Evolutionary conservation across 1,140 invertebrate genomes (phyloP), one percentile per base, ranked within the genome.

Genomic region (Pogonomyrmex barbatus): DNA sequence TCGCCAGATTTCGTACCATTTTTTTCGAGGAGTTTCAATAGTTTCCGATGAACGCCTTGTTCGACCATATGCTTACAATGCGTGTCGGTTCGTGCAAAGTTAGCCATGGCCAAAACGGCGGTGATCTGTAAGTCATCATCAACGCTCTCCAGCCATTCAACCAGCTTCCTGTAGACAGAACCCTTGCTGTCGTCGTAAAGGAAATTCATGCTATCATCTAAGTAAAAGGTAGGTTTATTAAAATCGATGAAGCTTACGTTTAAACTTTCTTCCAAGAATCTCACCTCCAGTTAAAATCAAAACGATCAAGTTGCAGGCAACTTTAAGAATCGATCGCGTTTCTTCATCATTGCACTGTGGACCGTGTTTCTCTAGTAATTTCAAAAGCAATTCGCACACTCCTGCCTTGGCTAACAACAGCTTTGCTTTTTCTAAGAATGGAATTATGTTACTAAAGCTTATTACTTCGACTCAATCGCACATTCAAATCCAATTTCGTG

Each of bases 161-260:
- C 95, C 93, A 97, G 96, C 87, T 96, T 96, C 58, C 92, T 94
- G 91, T 98, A 98, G 1, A 98, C 96, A 84, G 95, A 95, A 1
- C 97, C 97, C 60, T 96, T 95, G 1, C 97, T 97, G 85, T 97
- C 95, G 47, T 96, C 95, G 94, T 97, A 98, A 4, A 98, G 94
- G 42, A 96, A 94, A 90, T 97, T 96, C 98, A 98, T 98, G 84
- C 98, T 98, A 90, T 97, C 97, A 95, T 99, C 98, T 98, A 91
- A 8, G 92, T 92, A 87, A 33, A 70, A 60, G 87, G 30, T 45
- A 83, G 6, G 5, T 77, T 56, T 50, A 9, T 85, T 60, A 58
- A 2, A 56, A 9, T 4, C 2, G 1, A 42, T 86, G 6, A 82
- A 50, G 4, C 4, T 47, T 65, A 3, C 54, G 30, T 73, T 50